Percentiles rank a stretch among this genome's conserved stretches.
phyloP scores from a whole-genome alignment of 2,797 vertebrate species.

The Notamacropus eugenii region DNA sequence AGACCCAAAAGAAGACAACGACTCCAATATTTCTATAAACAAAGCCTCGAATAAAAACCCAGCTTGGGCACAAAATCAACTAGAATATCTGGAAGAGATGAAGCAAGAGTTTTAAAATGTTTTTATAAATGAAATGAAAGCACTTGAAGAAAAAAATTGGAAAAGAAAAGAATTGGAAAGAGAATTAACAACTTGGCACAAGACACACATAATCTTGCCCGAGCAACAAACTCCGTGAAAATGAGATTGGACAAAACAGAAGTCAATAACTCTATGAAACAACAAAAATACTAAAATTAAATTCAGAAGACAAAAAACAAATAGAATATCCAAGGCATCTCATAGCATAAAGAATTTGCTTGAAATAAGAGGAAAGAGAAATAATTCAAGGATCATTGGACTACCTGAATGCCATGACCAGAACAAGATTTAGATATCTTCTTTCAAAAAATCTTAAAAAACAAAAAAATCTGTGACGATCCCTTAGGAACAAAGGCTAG shows the following conservation, averaged over 20 bases:
- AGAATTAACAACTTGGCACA: background rate
- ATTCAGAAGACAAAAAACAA: background rate
- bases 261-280: background rate
- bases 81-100: background rate
- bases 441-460: background rate
- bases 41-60: background rate
- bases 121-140: background rate
- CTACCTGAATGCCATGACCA: background rate
- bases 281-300: background rate
- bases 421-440: background rate
- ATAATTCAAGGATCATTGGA: background rate
- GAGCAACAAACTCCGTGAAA: background rate
- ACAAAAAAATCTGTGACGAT: background rate
- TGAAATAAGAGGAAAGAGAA: background rate
- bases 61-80: background rate
- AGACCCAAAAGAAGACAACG: background rate
- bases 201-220: background rate
- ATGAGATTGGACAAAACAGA: background rate
- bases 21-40: background rate
- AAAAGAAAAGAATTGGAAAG: background rate
- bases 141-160: background rate
- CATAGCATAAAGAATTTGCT: background rate
- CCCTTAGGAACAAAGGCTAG: background rate
- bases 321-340: background rate
- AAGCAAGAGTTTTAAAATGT: background rate